phyloP scores from a whole-genome alignment of 2,797 vertebrate genomes.

The Phylloscopus collybita region DNA sequence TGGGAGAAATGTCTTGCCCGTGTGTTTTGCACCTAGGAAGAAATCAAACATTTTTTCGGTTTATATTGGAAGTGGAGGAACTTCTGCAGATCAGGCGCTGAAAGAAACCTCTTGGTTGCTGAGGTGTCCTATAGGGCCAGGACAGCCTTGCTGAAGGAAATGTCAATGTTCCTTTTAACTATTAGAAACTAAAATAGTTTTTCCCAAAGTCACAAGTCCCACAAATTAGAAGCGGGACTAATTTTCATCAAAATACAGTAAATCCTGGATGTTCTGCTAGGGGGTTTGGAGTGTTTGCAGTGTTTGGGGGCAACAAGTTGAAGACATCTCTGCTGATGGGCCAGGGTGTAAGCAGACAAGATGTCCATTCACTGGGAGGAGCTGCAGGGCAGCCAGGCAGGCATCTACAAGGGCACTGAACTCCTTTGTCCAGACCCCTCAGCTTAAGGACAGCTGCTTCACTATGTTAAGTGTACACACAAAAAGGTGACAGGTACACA shows the following conservation, averaged over 20 bases:
- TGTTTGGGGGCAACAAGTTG: not conserved
- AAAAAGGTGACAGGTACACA: slow-evolving; percentile 30
- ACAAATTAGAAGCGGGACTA: not conserved
- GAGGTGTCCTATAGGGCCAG: not conserved
- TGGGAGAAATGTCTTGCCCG: not conserved
- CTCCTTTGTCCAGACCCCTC: not conserved
- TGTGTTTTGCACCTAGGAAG: not conserved
- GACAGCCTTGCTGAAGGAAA: not conserved
- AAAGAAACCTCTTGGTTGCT: not conserved
- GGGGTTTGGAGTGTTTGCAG: not conserved
- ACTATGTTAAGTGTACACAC: not conserved
- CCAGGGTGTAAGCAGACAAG: fast-evolving
- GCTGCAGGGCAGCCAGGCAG: not conserved
- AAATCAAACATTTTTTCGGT: not conserved
- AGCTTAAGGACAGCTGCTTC: not conserved
- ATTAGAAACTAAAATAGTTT: not conserved
- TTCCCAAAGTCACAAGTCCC: not conserved
- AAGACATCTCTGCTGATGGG: not conserved
- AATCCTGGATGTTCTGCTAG: not conserved
- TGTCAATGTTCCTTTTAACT: not conserved
- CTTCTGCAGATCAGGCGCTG: not conserved
- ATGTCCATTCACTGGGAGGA: not conserved
- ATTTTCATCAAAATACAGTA: not conserved
- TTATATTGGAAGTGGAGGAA: not conserved
- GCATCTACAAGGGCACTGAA: not conserved